Evolutionary conservation across 1,140 invertebrate species (phyloP).

Genomic region (Zaprionus camerounensis): DNA sequence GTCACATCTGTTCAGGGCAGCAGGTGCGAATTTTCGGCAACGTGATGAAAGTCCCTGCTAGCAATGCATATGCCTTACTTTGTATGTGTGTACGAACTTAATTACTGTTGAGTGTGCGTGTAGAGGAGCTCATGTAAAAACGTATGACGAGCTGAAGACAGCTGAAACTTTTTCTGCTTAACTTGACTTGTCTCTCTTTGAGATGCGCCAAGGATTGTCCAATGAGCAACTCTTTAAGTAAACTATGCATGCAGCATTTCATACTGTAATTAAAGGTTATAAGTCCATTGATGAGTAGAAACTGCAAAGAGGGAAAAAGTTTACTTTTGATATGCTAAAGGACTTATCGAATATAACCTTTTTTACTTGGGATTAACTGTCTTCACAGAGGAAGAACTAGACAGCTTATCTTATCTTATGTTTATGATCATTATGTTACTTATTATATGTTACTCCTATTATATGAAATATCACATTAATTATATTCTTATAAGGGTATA

Average conservation of each 20-base stretch:
- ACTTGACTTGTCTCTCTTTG: neutral
- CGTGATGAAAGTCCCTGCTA: neutral
- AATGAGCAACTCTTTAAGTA: neutral
- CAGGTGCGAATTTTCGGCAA: slow-evolving; percentile 5
- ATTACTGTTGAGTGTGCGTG: neutral
- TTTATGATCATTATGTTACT: no score
- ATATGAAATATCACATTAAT: no score
- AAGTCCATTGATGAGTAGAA: no score
- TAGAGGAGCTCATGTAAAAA: neutral
- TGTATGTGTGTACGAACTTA: neutral
- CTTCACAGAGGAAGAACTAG: no score
- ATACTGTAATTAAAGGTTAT: neutral
- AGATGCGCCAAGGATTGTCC: neutral
- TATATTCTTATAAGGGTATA: no score
- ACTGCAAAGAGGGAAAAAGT: no score
- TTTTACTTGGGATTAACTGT: no score
- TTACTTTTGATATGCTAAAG: no score
- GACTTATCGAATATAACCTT: no score
- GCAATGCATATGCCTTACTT: neutral
- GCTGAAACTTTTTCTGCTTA: neutral
- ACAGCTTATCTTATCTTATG: no score
- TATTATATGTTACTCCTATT: no score
- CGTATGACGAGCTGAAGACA: neutral
- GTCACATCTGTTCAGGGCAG: neutral
- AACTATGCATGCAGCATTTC: no score